Evolutionary conservation across 2,888 invertebrate genomes (phyloP).

Genomic region (Eupithecia centaureata): DNA sequence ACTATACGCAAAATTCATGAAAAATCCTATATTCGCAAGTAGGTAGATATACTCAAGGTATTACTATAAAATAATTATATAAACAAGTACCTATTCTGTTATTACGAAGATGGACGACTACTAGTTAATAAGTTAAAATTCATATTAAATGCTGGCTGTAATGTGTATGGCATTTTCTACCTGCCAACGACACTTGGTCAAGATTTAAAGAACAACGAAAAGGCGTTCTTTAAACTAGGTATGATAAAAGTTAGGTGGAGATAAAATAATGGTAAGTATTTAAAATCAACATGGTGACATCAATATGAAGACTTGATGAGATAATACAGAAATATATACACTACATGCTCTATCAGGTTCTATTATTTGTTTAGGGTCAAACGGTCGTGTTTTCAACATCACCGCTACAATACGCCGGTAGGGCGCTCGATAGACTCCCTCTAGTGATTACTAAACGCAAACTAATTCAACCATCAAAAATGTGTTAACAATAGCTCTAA

Average conservation of each 20-base stretch:
- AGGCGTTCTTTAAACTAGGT: too few relatives aligned
- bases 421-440: constrained; percentile 60
- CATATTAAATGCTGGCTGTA: too few relatives aligned
- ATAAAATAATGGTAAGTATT: background rate
- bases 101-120: too few relatives aligned
- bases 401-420: constrained; percentile 48
- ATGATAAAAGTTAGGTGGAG: too few relatives aligned
- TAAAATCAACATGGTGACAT: background rate
- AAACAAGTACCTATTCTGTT: too few relatives aligned
- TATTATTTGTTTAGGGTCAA: constrained; percentile 39
- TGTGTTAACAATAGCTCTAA: constrained; percentile 67
- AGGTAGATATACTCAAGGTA: background rate
- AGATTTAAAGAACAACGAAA: too few relatives aligned
- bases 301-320: constrained; percentile 1
- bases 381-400: constrained; percentile 41
- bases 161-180: too few relatives aligned
- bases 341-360: background rate
- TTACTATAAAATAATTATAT: too few relatives aligned
- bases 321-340: background rate
- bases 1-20: background rate
- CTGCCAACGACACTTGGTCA: too few relatives aligned
- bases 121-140: too few relatives aligned
- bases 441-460: constrained; percentile 48
- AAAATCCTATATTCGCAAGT: background rate
- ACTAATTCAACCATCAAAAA: constrained; percentile 77